Evolutionary conservation across 2,113 vertebrate genomes (phyloP).

Genomic region (Herpetotheres cachinnans): DNA sequence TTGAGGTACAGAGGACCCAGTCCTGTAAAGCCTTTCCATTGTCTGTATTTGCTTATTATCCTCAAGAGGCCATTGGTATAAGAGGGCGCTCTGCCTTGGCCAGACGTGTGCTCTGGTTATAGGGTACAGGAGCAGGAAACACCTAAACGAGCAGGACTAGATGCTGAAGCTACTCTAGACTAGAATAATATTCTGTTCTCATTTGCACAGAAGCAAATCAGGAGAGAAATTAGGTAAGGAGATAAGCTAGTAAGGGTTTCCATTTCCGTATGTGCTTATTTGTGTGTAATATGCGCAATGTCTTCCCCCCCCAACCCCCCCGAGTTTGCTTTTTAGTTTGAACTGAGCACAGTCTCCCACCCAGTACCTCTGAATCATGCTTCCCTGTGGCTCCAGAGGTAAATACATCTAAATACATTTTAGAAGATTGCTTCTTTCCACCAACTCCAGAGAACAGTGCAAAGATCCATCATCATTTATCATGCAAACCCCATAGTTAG

Average conservation of each 20-base stretch:
- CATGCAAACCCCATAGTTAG: background rate
- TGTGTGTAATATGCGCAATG: background rate
- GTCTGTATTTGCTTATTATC: background rate
- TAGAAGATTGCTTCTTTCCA: background rate
- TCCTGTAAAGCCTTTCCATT: background rate
- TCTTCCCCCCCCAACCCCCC: fast-evolving
- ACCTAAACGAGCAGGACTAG: background rate
- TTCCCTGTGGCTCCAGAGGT: background rate
- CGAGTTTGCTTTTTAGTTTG: background rate
- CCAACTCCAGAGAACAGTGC: fast-evolving
- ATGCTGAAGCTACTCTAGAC: background rate
- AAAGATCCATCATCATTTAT: background rate
- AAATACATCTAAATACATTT: background rate
- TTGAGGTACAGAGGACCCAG: background rate
- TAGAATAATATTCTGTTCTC: background rate
- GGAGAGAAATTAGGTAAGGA: background rate
- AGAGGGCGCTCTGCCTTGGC: background rate
- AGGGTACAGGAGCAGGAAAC: background rate
- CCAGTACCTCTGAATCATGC: background rate
- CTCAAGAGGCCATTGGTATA: background rate
- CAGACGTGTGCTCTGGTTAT: background rate
- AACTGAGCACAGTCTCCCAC: background rate
- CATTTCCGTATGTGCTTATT: background rate
- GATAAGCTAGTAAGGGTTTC: background rate
- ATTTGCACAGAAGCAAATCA: background rate